Base-by-base conservation (phyloP, 2,888 invertebrate genomes). In the Drosophila tanythrix region DNA sequence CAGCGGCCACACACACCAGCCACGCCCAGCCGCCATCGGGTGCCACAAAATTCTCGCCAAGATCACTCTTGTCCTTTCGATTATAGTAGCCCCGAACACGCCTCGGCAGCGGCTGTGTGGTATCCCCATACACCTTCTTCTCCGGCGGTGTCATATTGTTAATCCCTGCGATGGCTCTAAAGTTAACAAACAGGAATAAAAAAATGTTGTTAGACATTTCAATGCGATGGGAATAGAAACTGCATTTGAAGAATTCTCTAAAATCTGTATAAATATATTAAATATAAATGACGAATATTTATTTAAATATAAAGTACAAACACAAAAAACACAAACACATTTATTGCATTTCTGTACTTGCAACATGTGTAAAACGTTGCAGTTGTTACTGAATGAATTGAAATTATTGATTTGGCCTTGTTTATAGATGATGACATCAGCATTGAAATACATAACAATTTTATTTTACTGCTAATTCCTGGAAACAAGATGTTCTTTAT, bases 1-100 rank as follows among this genome's bases (percentile, higher is more conserved):
- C 96, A 57, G 95, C 95, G 6, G 96, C 96, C 8, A 96, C 87
- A 36, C 96, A 95, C 27, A 96, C 94, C 91, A 96, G 93, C 96
- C 96, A 96, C 0, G 92, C 92, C 96, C 96, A 96, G 0, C 96
- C 96, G 6, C 96, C 96, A 91, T 96, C 96, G 0, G 96, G 96
- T 1, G 96, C 95, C 53, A 94, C 92, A 83, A 96, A 96, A 62
- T 95, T 94, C 10, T 94, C 89, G 18, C 93, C 93, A 55, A 93
- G 78, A 81, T 93, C 92, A 46, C 91, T 92, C 71, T 93, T 93
- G 70, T 93, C 92, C 15, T 80, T 70, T 0, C 74, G 52, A 46
- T 87, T 87, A 50, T 87, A 87, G 52, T 87, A 87, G 48, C 71
- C 76, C 0, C n/a, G 29, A 1, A 10, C 15, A 1, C 72, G 70